Percentiles rank a stretch among this genome's conserved stretches.
phyloP scores from a whole-genome alignment of 2,888 invertebrate genomes.

The Callyntrura guangdongensis region DNA sequence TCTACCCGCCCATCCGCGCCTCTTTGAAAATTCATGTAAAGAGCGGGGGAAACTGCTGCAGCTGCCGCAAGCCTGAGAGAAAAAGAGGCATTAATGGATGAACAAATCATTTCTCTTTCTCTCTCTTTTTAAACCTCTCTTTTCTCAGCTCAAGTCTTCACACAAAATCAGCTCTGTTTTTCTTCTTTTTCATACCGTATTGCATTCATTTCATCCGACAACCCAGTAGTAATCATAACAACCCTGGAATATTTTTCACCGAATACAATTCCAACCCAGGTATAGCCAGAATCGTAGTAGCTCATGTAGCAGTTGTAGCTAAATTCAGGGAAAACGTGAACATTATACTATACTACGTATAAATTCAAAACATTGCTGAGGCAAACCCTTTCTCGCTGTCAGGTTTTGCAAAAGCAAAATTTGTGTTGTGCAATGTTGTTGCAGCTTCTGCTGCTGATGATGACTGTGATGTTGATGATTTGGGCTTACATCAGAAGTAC shows the following conservation, averaged over 20 bases:
- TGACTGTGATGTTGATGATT: conserved; percentile 32
- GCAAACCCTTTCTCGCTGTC: no score
- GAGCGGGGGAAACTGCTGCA: neutral
- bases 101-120: conserved; percentile 54
- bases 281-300: neutral
- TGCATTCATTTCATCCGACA: conserved; percentile 47
- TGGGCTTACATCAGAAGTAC: conserved; percentile 42
- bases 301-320: no score
- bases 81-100: conserved; percentile 54
- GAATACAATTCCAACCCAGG: neutral
- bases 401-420: neutral
- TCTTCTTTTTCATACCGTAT: conserved; percentile 25
- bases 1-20: conserved; percentile 3
- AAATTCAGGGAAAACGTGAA: no score
- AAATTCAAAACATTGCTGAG: neutral
- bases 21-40: conserved; percentile 42
- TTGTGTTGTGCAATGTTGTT: neutral
- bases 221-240: conserved; percentile 45
- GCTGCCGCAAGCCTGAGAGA: conserved; percentile 5
- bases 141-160: conserved; percentile 19
- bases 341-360: no score
- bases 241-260: conserved; percentile 24
- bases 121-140: conserved; percentile 43
- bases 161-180: conserved; percentile 33
- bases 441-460: conserved; percentile 36